These are phyloP conservation scores for Drosophila tropicalis DNA, from an alignment of 1,140 invertebrate species.

Conservation along the genomic window DNA sequence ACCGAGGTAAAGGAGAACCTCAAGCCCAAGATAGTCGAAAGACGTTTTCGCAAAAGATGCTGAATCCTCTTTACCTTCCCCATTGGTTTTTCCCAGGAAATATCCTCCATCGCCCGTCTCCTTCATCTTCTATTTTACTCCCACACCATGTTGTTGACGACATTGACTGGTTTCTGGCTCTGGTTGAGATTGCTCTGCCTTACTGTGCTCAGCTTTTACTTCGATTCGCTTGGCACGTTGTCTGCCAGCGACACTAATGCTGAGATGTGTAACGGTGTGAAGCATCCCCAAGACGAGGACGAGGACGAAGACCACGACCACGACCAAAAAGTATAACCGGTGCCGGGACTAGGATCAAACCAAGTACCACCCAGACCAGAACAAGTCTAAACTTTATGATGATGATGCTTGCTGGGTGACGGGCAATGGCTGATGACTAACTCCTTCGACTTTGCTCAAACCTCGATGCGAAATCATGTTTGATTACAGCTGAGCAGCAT, in stretches of 20 bases:
- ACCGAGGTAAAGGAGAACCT: slow-evolving; percentile 46
- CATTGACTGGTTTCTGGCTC: slow-evolving; percentile 69
- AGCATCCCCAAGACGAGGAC: slow-evolving; percentile 28
- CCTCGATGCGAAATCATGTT: slow-evolving; percentile 69
- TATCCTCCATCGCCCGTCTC: neutral
- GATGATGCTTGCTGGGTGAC: slow-evolving; percentile 20
- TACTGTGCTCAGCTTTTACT: slow-evolving; percentile 40
- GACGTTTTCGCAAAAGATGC: slow-evolving; percentile 61
- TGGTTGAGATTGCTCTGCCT: slow-evolving; percentile 43
- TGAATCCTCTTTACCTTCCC: slow-evolving; percentile 39
- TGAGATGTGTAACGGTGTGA: slow-evolving; percentile 70
- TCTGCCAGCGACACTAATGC: slow-evolving; percentile 74
- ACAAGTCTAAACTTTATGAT: slow-evolving; percentile 29
- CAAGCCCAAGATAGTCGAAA: slow-evolving; percentile 66
- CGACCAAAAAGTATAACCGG: slow-evolving; percentile 4
- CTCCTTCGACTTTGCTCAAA: slow-evolving; percentile 33
- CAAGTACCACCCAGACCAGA: slow-evolving; percentile 18
- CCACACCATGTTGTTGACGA: slow-evolving; percentile 57
- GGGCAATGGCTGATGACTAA: slow-evolving; percentile 32
- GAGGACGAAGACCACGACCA: slow-evolving; percentile 32
- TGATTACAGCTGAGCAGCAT: slow-evolving; percentile 80
- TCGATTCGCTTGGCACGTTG: slow-evolving; percentile 76
- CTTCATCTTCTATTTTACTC: slow-evolving; percentile 4
- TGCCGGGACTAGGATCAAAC: neutral
- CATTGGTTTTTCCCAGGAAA: slow-evolving; percentile 15